Evolutionary conservation across 2,888 invertebrate species (phyloP).

Genomic region (Nomada fucata): DNA sequence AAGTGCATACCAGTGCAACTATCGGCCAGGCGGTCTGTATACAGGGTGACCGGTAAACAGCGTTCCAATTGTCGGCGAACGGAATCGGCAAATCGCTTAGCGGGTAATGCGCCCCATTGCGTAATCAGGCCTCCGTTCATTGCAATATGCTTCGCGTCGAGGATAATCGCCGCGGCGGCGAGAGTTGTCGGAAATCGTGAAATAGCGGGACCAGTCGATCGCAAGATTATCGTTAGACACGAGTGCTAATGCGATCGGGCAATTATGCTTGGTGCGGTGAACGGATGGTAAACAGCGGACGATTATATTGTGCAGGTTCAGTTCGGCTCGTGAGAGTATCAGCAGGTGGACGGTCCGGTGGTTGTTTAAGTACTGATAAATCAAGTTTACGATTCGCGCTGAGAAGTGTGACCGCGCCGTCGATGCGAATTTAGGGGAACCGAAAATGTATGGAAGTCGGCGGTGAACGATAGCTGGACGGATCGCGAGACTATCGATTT

Average conservation of each 20-base stretch:
- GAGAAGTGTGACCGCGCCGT: neutral
- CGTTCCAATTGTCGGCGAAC: constrained; percentile 29
- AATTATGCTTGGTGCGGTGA: constrained; percentile 33
- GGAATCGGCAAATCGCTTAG: constrained; percentile 45
- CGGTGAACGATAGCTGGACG: neutral
- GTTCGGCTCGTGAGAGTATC: neutral
- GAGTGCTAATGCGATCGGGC: constrained; percentile 36
- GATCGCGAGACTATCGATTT: constrained; percentile 1
- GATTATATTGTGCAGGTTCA: neutral
- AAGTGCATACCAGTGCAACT: constrained; percentile 68
- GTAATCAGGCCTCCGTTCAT: constrained; percentile 48
- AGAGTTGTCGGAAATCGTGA: constrained; percentile 11
- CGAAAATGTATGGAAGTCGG: neutral
- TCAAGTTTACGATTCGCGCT: neutral
- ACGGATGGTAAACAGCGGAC: constrained; percentile 25
- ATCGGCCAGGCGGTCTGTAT: constrained; percentile 54
- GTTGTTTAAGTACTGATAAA: neutral
- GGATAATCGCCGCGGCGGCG: neutral
- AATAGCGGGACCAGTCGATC: constrained; percentile 21
- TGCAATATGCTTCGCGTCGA: constrained; percentile 25
- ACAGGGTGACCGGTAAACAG: constrained; percentile 63
- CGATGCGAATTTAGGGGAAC: neutral
- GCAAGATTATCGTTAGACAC: constrained; percentile 25
- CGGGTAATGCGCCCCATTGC: constrained; percentile 29
- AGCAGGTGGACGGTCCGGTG: neutral